phyloP scores from a whole-genome alignment of 1,140 invertebrate genomes.

The Bombus superbus region DNA sequence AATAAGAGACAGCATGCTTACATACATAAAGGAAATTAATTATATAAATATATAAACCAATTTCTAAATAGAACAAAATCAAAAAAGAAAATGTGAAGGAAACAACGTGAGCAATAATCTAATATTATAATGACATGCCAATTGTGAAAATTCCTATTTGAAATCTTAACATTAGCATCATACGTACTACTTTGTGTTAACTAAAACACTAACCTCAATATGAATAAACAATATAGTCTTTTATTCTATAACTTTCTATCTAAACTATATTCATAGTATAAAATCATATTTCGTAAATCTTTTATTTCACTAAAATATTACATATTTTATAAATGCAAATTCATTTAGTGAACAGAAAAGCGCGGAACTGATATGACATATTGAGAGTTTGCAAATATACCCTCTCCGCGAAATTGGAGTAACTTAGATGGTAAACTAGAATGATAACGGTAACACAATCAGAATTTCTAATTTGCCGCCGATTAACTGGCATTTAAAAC shows the following conservation, averaged over 20 bases:
- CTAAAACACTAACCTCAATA: slow-evolving; percentile 47
- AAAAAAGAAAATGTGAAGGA: too few species aligned
- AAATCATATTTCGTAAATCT: slow-evolving; percentile 1
- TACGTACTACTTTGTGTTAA: neutral
- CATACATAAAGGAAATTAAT: neutral
- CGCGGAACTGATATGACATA: slow-evolving; percentile 45
- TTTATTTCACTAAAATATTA: slow-evolving; percentile 13
- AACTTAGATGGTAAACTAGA: slow-evolving; percentile 21
- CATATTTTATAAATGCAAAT: neutral
- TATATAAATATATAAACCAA: neutral
- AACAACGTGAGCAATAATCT: neutral
- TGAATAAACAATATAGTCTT: neutral
- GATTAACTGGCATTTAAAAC: neutral
- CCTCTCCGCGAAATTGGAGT: neutral
- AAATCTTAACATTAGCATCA: too few species aligned
- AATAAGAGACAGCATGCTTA: neutral
- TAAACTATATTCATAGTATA: neutral
- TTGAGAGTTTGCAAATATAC: slow-evolving; percentile 53
- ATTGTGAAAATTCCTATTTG: neutral
- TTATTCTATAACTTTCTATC: neutral
- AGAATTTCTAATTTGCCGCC: neutral
- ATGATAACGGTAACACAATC: neutral
- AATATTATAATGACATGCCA: neutral
- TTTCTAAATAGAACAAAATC: neutral
- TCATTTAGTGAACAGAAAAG: slow-evolving; percentile 10